phyloP scores from a whole-genome alignment of 1,140 invertebrate species.

The Zaprionus ghesquierei region DNA sequence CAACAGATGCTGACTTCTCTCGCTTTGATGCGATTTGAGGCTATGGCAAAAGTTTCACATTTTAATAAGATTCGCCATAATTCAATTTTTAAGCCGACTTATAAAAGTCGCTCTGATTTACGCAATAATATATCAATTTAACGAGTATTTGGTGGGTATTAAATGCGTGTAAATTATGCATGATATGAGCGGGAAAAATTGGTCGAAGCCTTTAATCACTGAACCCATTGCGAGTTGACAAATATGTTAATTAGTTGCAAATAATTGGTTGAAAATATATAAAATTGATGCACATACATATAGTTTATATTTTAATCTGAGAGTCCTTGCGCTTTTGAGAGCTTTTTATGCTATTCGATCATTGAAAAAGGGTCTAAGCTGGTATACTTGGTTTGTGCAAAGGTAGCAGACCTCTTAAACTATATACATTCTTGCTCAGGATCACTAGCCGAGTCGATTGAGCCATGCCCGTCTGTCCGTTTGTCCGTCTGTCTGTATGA shows the following conservation, averaged over 20 bases:
- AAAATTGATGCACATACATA: not conserved
- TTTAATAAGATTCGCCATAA: slow-evolving; percentile 7
- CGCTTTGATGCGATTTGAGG: slow-evolving; percentile 5
- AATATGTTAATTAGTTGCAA: not conserved
- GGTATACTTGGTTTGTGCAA: too few relatives aligned
- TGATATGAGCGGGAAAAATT: not conserved
- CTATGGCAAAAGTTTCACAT: slow-evolving; percentile 4
- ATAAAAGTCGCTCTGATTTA: not conserved
- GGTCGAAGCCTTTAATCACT: not conserved
- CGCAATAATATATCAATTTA: not conserved
- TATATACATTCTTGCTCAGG: too few relatives aligned
- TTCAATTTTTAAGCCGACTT: slow-evolving; percentile 3
- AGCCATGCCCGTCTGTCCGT: too few relatives aligned
- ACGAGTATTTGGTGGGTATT: not conserved
- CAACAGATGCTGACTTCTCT: slow-evolving; percentile 64
- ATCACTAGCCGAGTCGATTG: too few relatives aligned
- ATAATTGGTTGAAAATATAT: not conserved
- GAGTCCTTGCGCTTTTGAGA: too few relatives aligned
- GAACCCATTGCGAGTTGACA: not conserved
- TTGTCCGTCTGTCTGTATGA: too few relatives aligned
- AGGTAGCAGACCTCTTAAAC: too few relatives aligned
- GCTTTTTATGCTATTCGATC: too few relatives aligned
- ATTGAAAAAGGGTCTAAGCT: too few relatives aligned
- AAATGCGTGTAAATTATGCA: not conserved
- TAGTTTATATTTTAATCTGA: too few relatives aligned